Evolutionary conservation across 2,888 invertebrate genomes (phyloP).

Genomic region (Gasteruption jaculator): DNA sequence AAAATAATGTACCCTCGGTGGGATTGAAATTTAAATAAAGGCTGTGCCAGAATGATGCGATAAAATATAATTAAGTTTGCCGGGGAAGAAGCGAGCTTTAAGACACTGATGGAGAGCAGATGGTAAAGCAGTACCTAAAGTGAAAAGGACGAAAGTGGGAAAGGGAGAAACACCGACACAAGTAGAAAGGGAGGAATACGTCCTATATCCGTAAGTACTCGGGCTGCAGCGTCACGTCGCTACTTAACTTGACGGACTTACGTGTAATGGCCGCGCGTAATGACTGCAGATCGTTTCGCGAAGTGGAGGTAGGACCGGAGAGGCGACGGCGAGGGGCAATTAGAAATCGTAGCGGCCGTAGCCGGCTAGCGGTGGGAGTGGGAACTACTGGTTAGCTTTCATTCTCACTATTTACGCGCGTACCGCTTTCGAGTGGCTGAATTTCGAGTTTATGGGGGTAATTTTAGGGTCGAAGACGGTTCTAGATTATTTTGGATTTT

Average conservation of each 20-base stretch:
- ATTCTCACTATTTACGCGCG: too few species aligned
- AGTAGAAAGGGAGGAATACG: slow-evolving; percentile 1
- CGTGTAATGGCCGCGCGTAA: slow-evolving; percentile 41
- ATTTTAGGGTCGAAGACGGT: too few species aligned
- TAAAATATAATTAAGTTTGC: slow-evolving; percentile 46
- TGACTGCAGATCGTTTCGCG: slow-evolving; percentile 28
- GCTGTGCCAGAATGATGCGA: slow-evolving; percentile 40
- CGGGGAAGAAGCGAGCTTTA: slow-evolving; percentile 16
- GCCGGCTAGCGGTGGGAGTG: too few species aligned
- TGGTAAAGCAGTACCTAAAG: slow-evolving; percentile 13
- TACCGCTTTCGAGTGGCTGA: too few species aligned
- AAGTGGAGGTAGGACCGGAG: too few species aligned
- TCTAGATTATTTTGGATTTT: too few species aligned
- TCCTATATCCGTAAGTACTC: slow-evolving; percentile 16
- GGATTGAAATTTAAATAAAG: slow-evolving; percentile 47
- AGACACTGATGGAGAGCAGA: slow-evolving; percentile 17
- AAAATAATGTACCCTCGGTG: too few species aligned
- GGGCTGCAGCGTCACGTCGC: slow-evolving; percentile 35
- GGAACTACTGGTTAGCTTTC: too few species aligned
- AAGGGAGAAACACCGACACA: background rate
- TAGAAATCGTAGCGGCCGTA: too few species aligned
- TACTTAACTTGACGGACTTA: slow-evolving; percentile 44
- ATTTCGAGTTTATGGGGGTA: too few species aligned
- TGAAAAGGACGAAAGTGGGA: slow-evolving; percentile 13
- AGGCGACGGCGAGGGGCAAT: too few species aligned